Percentiles rank a stretch among this genome's conserved stretches.
Evolutionary conservation across 2,113 vertebrate genomes (phyloP).

Genomic region (Tachysurus fulvidraco): DNA sequence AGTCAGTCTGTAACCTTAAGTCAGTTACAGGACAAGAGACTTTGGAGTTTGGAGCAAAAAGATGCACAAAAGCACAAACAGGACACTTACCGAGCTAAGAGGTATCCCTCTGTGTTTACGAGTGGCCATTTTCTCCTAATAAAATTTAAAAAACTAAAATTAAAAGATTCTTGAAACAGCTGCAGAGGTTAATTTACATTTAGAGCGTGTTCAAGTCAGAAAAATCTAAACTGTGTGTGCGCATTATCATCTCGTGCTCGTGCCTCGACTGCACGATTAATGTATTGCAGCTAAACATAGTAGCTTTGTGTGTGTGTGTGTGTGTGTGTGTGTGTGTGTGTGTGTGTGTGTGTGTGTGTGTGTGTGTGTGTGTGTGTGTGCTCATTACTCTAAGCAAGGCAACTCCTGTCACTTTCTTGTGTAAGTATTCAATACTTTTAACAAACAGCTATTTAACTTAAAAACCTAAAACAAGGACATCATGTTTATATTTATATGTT

Average conservation of each 20-base stretch:
- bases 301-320: too few species aligned
- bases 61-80: neutral
- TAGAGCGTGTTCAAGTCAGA: neutral
- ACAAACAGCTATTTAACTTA: neutral
- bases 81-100: slow-evolving; percentile 81
- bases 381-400: too few species aligned
- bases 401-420: too few species aligned
- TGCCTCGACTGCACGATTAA: neutral
- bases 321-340: too few species aligned
- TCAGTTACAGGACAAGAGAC: neutral
- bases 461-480: neutral
- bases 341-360: too few species aligned
- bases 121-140: slow-evolving; percentile 56
- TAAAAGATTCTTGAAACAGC: neutral
- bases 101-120: slow-evolving; percentile 75
- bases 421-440: too few species aligned
- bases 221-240: neutral
- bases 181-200: neutral
- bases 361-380: too few species aligned
- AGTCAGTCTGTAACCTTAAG: neutral
- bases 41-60: neutral
- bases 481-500: neutral
- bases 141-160: neutral
- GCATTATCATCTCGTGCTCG: neutral
- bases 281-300: too few species aligned